These are phyloP conservation scores for Epirrita christyi DNA, from an alignment of 2,888 invertebrate genomes.

Conservation along the genomic window DNA sequence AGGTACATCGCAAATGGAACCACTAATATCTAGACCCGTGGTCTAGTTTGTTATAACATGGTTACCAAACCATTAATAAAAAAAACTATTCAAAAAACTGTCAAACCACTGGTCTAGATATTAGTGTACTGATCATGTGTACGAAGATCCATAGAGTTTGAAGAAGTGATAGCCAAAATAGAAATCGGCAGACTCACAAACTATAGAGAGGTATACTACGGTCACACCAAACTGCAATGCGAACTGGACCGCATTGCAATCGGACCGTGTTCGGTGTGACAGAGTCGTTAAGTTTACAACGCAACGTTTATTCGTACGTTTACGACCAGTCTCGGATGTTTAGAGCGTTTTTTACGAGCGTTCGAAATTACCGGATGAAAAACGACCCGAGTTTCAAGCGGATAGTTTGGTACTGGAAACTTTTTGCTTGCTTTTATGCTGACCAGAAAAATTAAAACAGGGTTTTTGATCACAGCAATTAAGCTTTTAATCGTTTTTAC, in stretches of 20 bases:
- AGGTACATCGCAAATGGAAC: too few relatives aligned
- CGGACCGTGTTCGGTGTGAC: conserved; percentile 11
- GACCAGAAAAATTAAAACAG: neutral
- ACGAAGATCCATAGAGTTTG: too few relatives aligned
- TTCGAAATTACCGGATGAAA: conserved; percentile 49
- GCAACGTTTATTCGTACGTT: conserved; percentile 68
- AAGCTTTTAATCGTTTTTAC: neutral
- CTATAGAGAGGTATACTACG: too few relatives aligned
- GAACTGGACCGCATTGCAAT: neutral
- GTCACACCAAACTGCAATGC: too few relatives aligned
- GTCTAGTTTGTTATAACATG: too few relatives aligned
- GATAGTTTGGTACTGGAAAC: conserved; percentile 16
- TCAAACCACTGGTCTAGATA: too few relatives aligned
- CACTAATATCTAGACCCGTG: too few relatives aligned
- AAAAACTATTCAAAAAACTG: too few relatives aligned
- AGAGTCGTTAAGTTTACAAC: conserved; percentile 50
- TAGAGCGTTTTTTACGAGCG: conserved; percentile 74
- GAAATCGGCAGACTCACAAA: too few relatives aligned
- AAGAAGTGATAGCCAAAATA: too few relatives aligned
- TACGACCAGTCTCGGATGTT: conserved; percentile 69
- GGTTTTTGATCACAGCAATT: neutral
- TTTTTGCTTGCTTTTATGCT: conserved; percentile 4
- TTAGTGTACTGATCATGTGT: too few relatives aligned
- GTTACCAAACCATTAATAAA: too few relatives aligned
- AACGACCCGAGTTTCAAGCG: conserved; percentile 29